Percentiles rank a stretch among this genome's conserved stretches.
Conservation (phyloP, 2,113 vertebrate species). For the Phrynosoma platyrhinos region DNA sequence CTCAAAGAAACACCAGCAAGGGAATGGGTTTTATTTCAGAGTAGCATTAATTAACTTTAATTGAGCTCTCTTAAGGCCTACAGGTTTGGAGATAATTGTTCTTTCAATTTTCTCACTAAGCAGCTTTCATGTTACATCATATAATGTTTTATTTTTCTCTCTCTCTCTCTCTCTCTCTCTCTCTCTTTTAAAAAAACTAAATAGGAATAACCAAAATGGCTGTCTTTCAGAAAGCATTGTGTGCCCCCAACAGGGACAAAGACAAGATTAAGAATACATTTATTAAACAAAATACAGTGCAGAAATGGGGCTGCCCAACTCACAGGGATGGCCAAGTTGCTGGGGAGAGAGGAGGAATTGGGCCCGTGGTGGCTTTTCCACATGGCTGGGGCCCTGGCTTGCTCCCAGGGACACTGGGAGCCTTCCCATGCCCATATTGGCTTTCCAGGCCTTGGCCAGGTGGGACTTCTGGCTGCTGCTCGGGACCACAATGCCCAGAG, state of each 20-base stretch:
- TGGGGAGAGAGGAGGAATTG: too few relatives aligned
- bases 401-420: too few relatives aligned
- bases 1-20: constrained; percentile 4
- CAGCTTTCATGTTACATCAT: constrained; percentile 9
- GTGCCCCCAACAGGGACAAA: neutral
- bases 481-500: too few relatives aligned
- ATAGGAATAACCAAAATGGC: neutral
- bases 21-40: constrained; percentile 32
- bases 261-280: neutral
- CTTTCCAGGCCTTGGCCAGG: too few relatives aligned
- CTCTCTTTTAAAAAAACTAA: neutral
- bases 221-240: neutral
- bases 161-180: too few relatives aligned
- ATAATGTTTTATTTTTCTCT: neutral
- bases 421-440: too few relatives aligned
- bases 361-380: too few relatives aligned
- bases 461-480: too few relatives aligned
- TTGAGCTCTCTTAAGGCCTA: constrained; percentile 20
- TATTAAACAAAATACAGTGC: too few relatives aligned
- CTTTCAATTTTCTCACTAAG: constrained; percentile 11
- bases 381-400: too few relatives aligned
- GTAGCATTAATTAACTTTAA: constrained; percentile 37
- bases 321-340: too few relatives aligned
- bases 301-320: too few relatives aligned
- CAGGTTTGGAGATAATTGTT: constrained; percentile 22